Base-by-base conservation (phyloP, 2,888 invertebrate species). In the Melanotus villosus region DNA sequence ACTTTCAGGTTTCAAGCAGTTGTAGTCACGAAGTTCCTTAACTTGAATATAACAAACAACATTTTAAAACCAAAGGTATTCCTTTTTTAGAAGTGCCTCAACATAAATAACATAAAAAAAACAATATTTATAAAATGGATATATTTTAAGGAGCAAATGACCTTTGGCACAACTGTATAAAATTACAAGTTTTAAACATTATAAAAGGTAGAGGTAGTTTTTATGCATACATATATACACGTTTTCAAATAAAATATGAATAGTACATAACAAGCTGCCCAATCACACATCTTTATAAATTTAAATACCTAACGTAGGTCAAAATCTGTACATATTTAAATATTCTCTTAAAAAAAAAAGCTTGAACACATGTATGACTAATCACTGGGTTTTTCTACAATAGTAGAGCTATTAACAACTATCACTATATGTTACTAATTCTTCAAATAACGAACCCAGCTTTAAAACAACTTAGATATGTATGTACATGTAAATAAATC, bases 121-220 rank as follows among this genome's bases (percentile, higher is more conserved):
- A 14, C 1, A 47, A 26, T 23, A 4, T 47, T 6, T 52, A 52
- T 52, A 32, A 52, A 52, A 52, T 7, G n/a, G 32, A 32, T 52
- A 16, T 52, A 52, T 52, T 52, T 52, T 18, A 12, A 23, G 4
- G 52, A 32, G 52, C 47, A 26, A 23, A 26, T 4, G 7, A 4
- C 9, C 4, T 52, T 52, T 52, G 52, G 52, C 52, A 52, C 52
- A 52, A 30, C 12, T 32, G 18, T 52, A 52, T 52, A 52, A 52
- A 52, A 52, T 52, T 52, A 52, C 52, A 30, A 52, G 30, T 30
- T 32, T 32, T 52, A 32, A 10, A 52, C 26, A 26, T 26, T 52
- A 52, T 52, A 52, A 52, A 52, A 30, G 47, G 45, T 47, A 1
- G 47, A 52, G 30, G 52, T 52, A 52, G 52, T 30, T 32, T 52